Conservation (phyloP, 2,888 invertebrate species). For the Tortricodes alternella region DNA sequence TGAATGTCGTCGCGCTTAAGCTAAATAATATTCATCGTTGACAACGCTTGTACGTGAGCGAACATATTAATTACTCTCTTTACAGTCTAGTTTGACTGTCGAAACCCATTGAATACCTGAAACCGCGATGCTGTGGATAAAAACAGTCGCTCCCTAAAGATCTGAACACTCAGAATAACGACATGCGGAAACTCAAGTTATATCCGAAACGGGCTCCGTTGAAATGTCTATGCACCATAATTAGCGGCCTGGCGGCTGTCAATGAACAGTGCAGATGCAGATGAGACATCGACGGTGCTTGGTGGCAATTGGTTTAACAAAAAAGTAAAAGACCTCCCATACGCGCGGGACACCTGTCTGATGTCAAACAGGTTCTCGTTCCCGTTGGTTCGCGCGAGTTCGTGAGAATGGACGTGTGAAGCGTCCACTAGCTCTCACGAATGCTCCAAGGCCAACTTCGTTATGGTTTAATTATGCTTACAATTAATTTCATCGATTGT, state of each 20-base stretch:
- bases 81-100: not conserved
- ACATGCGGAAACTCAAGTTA: conserved; percentile 25
- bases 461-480: conserved; percentile 22
- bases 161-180: conserved; percentile 25
- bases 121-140: conserved; percentile 2
- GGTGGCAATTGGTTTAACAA: conserved; percentile 39
- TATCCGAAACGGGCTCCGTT: conserved; percentile 36
- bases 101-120: conserved; percentile 5
- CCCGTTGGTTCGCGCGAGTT: conserved; percentile 45
- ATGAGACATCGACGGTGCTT: conserved; percentile 15
- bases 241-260: conserved; percentile 33
- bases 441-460: conserved; percentile 21
- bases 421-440: conserved; percentile 28
- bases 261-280: conserved; percentile 8
- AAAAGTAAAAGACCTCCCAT: conserved; percentile 45
- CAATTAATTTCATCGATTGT: not conserved
- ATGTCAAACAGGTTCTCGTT: conserved; percentile 63
- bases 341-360: conserved; percentile 66
- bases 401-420: conserved; percentile 72
- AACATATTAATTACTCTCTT: conserved; percentile 2
- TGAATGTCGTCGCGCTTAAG: conserved; percentile 28
- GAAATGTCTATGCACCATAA: conserved; percentile 41
- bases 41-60: not conserved
- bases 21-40: conserved; percentile 7
- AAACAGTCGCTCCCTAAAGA: conserved; percentile 16